These are phyloP conservation scores for Choreutis nemorana DNA, from an alignment of 2,888 invertebrate genomes.

Conservation along the genomic window DNA sequence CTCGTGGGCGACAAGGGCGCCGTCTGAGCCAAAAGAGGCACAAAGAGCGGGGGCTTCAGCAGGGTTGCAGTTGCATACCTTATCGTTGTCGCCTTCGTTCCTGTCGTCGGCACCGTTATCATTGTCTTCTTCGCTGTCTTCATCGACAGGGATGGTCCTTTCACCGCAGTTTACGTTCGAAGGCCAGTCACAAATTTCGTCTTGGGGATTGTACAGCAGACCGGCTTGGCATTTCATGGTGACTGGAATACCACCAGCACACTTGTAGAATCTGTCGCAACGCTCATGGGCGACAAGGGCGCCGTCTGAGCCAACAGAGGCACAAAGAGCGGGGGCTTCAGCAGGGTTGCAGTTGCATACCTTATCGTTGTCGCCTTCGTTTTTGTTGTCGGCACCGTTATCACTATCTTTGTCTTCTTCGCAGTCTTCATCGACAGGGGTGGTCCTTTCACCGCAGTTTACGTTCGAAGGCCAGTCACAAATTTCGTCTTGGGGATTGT, in stretches of 20 bases:
- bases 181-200: slow-evolving; percentile 20
- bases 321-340: slow-evolving; percentile 20
- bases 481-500: slow-evolving; percentile 16
- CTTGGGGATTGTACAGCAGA: slow-evolving; percentile 18
- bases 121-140: slow-evolving; percentile 5
- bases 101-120: slow-evolving; percentile 1
- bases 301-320: slow-evolving; percentile 15
- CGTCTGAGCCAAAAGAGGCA: slow-evolving; percentile 16
- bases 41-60: slow-evolving; percentile 16
- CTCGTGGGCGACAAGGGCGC: slow-evolving; percentile 24
- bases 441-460: slow-evolving; percentile 20
- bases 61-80: not conserved
- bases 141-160: slow-evolving; percentile 10
- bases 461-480: slow-evolving; percentile 28
- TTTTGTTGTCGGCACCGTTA: slow-evolving; percentile 5
- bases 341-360: slow-evolving; percentile 18
- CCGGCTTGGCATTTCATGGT: slow-evolving; percentile 14
- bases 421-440: slow-evolving; percentile 10
- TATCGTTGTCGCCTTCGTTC: not conserved
- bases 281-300: slow-evolving; percentile 22
- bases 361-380: slow-evolving; percentile 6
- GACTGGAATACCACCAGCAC: slow-evolving; percentile 16
- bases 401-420: slow-evolving; percentile 7
- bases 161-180: slow-evolving; percentile 15
- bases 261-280: slow-evolving; percentile 24